Base-by-base conservation (phyloP, 2,888 invertebrate species). In the Spodoptera littoralis region DNA sequence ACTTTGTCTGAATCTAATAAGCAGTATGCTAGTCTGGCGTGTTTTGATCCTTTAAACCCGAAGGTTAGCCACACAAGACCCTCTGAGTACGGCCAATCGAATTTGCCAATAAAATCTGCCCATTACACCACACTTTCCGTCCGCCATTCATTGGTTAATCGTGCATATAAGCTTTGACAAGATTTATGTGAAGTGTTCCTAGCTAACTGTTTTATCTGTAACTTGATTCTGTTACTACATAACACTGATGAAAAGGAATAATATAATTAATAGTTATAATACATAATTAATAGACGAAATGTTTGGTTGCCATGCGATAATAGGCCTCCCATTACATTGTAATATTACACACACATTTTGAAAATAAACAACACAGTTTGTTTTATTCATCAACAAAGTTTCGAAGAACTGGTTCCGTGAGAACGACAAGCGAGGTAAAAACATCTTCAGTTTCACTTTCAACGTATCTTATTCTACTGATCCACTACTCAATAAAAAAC, bases 61-160 rank as follows among this genome's bases (percentile, higher is more conserved):
- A 49, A 60, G 73, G 70, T 73, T 65, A 76, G 42, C 56, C 65
- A 59, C 70, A 70, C 60, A 66, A 65, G 60, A 62, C 53, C 65
- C 61, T 52, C 48, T 62, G 51, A 70, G 66, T 61, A 65, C 61
- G 63, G 56, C 59, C 65, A 73, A 76, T 77, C 60, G 70, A 77
- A 73, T 77, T 73, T 61, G 55, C 67, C 62, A 68, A 77, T 77
- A 73, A 77, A 77, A 77, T 76, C 43, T 65, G 62, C 30, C 58
- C 59, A 73, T 76, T 76, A 68, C 61, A 53, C 57, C 63, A 60
- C 63, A 66, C 63, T 64, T 55, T 62, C 60, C 62, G 53, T 54
- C 50, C 53, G 18, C 47, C 62, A 49, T 69, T 68, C 57, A 48
- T 44, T 73, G 76, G 53, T 76, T 65, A 73, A 76, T 77, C 65